Percentiles rank a stretch among this genome's conserved stretches.
Conservation (phyloP, 2,113 vertebrate species). For the Oryctolagus cuniculus region mOryCun1.1 NC_091435.1:104082501-104083000, state of each 20-base stretch:
- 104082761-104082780: background rate
- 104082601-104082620: background rate
- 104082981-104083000: background rate
- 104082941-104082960: background rate
- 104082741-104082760: background rate
- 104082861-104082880: background rate
- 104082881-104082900: background rate
- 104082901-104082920: background rate
- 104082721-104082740: background rate
- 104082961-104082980: background rate
- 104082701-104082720: background rate
- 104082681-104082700: background rate
- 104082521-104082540: background rate
- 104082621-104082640: background rate
- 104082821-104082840: background rate
- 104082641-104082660: background rate
- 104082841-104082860: background rate
- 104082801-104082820: background rate
- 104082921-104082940: background rate
- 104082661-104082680: background rate
- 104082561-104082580: background rate
- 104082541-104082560: background rate
- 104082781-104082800: background rate
- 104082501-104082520: conserved; percentile 29
- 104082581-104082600: background rate